phyloP scores from a whole-genome alignment of 2,797 vertebrate genomes.

The Pteropus rufus region DNA sequence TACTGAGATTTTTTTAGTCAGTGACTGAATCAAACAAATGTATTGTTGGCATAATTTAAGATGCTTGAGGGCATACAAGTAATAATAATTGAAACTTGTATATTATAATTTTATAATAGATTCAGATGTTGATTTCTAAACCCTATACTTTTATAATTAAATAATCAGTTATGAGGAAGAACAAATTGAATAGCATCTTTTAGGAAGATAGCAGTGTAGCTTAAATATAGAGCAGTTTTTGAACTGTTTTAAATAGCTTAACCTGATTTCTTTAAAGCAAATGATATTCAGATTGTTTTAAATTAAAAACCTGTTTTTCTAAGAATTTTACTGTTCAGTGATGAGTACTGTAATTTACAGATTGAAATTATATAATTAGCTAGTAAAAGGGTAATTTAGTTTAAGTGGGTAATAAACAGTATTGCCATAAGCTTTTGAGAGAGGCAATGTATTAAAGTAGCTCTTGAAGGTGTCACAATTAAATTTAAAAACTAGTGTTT shows the following conservation, averaged over 20 bases:
- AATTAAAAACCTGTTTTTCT: slow-evolving; percentile 38
- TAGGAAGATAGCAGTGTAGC: background rate
- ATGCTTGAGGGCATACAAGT: background rate
- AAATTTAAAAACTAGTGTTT: slow-evolving; percentile 44
- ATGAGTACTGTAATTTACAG: slow-evolving; percentile 29
- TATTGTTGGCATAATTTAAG: background rate
- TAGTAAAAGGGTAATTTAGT: slow-evolving; percentile 41
- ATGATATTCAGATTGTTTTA: slow-evolving; percentile 35
- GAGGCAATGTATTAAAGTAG: background rate
- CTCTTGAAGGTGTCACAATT: background rate
- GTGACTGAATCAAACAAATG: background rate
- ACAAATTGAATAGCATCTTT: background rate
- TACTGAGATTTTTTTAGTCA: background rate
- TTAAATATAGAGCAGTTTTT: slow-evolving; percentile 14
- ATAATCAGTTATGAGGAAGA: background rate
- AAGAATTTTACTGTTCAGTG: slow-evolving; percentile 38
- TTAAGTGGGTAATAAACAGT: slow-evolving; percentile 37
- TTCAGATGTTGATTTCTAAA: slow-evolving; percentile 36
- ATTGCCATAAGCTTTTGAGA: slow-evolving; percentile 36
- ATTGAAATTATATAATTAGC: slow-evolving; percentile 59
- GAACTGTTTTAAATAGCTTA: slow-evolving; percentile 27
- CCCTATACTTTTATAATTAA: slow-evolving; percentile 18
- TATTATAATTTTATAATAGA: slow-evolving; percentile 19
- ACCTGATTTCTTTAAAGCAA: slow-evolving; percentile 38
- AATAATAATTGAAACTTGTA: background rate